Evolutionary conservation across 2,113 vertebrate genomes (phyloP), one percentile per base, ranked within the genome.

Genomic region (Microtus ochrogaster): DNA sequence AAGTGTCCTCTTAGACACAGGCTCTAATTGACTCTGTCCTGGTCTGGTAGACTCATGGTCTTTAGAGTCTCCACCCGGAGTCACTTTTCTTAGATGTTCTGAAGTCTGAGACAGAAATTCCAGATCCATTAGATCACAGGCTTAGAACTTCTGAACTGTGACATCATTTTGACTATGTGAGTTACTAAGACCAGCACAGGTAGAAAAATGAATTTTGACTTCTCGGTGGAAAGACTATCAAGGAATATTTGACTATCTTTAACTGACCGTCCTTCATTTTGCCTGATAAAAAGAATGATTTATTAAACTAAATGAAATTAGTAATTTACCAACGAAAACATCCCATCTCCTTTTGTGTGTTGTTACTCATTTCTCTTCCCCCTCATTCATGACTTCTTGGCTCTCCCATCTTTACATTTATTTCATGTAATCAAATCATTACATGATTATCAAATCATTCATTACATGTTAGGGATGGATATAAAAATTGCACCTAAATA

Each of bases 231-330:
- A 96, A 12, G 24, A 4, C 7, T 70, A 26, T 83, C 68, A 74
- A 74, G 86, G 39, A 91, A 17, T 63, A 16, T 65, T 2, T 74
- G 24, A 68, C 90, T 90, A 10, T 87, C 39, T 58, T 91, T 91
- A 89, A 73, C 74, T 12, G 68, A 39, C 22, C 47, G 26, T 70
- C 30, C 63, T 81, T 94, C 41, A 91, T 85, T 72, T 78, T 68
- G 44, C 28, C 74, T 92, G 92, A 85, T 89, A 92, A 76, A 92
- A 87, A n/a, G 22, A 84, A 88, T 78, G 82, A 94, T 84, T 92
- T 90, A 44, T 79, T 96, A 90, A 94, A 66, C 47, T 81, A 72
- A 96, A 92, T 52, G 66, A 84, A 58, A 44, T 79, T 83, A 87
- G 83, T 93, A 76, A 87, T 85, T 85, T 95, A 79, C 58, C 41